Evolutionary conservation across 2,888 invertebrate species (phyloP).

Genomic region (Ochropacha duplaris): DNA sequence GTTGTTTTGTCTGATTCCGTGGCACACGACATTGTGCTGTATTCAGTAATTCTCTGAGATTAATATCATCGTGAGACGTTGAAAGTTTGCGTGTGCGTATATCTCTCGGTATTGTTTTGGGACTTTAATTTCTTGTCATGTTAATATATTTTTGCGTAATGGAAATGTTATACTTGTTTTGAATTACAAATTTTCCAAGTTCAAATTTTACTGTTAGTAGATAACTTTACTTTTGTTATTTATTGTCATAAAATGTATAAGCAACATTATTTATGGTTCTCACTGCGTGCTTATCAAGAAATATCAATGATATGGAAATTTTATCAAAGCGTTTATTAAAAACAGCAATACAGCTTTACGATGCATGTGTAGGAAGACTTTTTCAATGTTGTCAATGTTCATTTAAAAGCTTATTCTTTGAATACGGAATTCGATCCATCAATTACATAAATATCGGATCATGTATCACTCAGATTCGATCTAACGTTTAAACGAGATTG

Average conservation of each 20-base stretch:
- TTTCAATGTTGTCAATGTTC: not conserved
- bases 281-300: not conserved
- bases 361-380: not conserved
- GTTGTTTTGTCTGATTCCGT: conserved; percentile 59
- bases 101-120: not conserved
- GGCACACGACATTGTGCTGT: conserved; percentile 34
- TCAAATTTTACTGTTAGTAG: not conserved
- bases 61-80: conserved; percentile 1
- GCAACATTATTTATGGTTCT: not conserved
- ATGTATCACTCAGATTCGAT: conserved; percentile 4
- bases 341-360: not conserved
- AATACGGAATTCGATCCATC: conserved; percentile 2
- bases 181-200: not conserved
- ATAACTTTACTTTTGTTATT: not conserved
- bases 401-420: not conserved
- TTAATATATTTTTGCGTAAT: not conserved
- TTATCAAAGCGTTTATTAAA: too few species aligned
- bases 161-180: conserved; percentile 1
- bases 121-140: not conserved
- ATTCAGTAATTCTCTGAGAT: conserved; percentile 3
- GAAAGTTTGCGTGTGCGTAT: not conserved
- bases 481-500: conserved; percentile 3
- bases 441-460: conserved; percentile 5
- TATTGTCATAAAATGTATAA: not conserved
- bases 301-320: too few species aligned